Conservation (phyloP, 1,140 invertebrate species). For the Apis cerana region DNA sequence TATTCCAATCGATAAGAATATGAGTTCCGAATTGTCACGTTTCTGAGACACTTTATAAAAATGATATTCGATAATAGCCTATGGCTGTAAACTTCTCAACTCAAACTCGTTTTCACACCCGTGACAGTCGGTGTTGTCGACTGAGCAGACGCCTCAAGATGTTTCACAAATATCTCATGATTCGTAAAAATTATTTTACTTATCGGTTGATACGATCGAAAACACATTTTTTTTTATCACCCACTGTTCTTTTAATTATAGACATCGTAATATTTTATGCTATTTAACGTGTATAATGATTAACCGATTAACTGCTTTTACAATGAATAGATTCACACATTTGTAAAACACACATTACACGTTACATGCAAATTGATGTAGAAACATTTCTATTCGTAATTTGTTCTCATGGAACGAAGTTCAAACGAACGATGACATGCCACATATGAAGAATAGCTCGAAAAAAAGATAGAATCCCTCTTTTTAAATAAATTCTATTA, state of each 20-base stretch:
- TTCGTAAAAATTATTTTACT: background rate
- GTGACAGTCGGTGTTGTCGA: background rate
- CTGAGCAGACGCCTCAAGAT: background rate
- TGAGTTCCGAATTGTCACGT: background rate
- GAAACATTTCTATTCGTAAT: background rate
- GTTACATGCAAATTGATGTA: too few species aligned
- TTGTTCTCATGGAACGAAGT: background rate
- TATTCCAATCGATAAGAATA: conserved; percentile 22
- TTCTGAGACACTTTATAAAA: background rate
- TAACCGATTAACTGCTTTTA: too few species aligned
- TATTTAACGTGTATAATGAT: background rate
- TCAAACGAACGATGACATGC: background rate
- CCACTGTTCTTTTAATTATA: background rate
- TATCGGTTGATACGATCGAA: conserved; percentile 12
- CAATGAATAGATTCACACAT: background rate
- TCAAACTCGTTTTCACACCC: background rate
- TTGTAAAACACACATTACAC: background rate
- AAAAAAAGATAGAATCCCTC: background rate
- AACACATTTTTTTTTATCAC: background rate
- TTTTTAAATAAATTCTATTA: background rate
- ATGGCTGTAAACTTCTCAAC: background rate
- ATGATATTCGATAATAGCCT: background rate
- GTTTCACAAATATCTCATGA: background rate
- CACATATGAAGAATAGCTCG: background rate
- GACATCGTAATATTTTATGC: background rate